These are phyloP conservation scores for Aporrectodea caliginosa DNA, from an alignment of 1,140 invertebrate genomes.

Conservation along the genomic window DNA sequence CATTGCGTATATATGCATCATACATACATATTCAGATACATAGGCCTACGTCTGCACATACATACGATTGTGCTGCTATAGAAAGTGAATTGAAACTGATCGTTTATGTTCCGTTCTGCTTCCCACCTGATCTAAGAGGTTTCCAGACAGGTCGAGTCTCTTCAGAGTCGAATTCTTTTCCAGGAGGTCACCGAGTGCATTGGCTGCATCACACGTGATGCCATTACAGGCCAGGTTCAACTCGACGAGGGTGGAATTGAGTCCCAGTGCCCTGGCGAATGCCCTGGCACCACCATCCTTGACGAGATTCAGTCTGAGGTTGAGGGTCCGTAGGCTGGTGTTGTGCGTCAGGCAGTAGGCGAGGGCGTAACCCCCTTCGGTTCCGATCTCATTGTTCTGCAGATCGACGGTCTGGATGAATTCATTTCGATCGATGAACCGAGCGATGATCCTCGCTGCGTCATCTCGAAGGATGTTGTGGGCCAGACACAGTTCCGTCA, in stretches of 20 bases:
- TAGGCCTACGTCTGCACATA: too few species aligned
- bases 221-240: not conserved
- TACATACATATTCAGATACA: too few species aligned
- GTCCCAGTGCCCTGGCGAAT: constrained; percentile 12
- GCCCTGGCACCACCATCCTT: constrained; percentile 33
- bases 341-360: constrained; percentile 29
- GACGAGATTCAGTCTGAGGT: constrained; percentile 33
- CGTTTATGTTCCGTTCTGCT: not conserved
- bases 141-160: not conserved
- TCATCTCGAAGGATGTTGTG: constrained; percentile 34
- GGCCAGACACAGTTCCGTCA: constrained; percentile 29
- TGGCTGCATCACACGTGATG: not conserved
- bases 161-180: not conserved
- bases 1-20: too few species aligned
- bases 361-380: constrained; percentile 31
- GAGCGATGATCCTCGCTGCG: constrained; percentile 31
- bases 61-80: too few species aligned
- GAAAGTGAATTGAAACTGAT: too few species aligned
- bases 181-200: not conserved
- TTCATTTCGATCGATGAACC: constrained; percentile 29
- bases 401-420: constrained; percentile 26
- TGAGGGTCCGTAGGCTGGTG: constrained; percentile 25
- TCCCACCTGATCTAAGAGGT: not conserved
- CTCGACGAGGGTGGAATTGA: not conserved
- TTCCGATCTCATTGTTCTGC: constrained; percentile 31